Percentiles rank a stretch among this genome's conserved stretches.
phyloP scores from a whole-genome alignment of 2,113 vertebrate species.

The Cyphomyrus plagiostoma region DNA sequence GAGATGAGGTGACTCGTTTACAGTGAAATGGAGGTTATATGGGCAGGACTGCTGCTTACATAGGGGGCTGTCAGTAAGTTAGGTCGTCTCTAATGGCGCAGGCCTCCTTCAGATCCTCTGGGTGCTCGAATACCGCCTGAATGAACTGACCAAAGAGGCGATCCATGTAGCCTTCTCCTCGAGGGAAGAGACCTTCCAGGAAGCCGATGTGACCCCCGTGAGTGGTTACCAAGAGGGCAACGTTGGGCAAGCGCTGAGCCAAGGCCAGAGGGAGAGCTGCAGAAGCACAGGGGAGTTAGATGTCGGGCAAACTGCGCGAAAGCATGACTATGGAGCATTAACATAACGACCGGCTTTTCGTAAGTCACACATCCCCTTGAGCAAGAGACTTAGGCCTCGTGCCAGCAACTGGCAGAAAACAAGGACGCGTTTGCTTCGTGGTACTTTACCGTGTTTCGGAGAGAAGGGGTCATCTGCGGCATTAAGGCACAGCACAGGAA shows the following conservation, averaged over 20 bases:
- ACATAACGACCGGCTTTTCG: not conserved
- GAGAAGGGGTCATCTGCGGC: conserved; percentile 76
- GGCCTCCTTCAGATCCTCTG: conserved; percentile 45
- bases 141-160: conserved; percentile 61
- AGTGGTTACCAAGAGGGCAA: conserved; percentile 65
- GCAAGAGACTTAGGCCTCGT: not conserved
- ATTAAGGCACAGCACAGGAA: conserved; percentile 73
- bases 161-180: conserved; percentile 59
- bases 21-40: not conserved
- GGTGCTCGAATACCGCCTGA: conserved; percentile 57
- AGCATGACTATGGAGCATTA: not conserved
- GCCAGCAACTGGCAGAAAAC: not conserved
- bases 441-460: conserved; percentile 53
- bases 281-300: not conserved
- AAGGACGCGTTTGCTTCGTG: not conserved
- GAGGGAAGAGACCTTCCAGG: conserved; percentile 68
- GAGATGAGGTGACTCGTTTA: not conserved
- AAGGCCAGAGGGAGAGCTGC: conserved; percentile 61
- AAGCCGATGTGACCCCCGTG: conserved; percentile 74
- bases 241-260: conserved; percentile 46
- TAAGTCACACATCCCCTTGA: not conserved
- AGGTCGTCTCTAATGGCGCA: conserved; percentile 37
- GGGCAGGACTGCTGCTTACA: too few relatives aligned
- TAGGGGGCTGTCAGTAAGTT: conserved; percentile 7
- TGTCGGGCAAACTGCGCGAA: not conserved